Conservation (phyloP, 2,888 invertebrate species). For the Chymomyza procnemis region DNA sequence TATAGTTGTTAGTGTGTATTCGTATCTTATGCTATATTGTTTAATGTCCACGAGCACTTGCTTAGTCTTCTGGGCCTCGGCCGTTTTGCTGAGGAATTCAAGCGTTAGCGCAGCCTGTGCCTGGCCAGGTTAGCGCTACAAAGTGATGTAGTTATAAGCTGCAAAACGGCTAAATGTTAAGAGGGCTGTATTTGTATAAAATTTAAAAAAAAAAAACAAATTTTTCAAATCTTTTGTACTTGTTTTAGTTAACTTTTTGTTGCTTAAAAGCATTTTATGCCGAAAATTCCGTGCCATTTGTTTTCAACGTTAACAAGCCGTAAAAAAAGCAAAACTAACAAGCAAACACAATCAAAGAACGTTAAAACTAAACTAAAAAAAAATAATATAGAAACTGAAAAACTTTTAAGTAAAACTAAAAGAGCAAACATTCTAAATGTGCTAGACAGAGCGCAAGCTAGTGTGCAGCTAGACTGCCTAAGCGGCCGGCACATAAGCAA, state of each 20-base stretch:
- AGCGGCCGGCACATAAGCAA: slow-evolving; percentile 12
- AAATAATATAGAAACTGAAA: neutral
- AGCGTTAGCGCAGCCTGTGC: slow-evolving; percentile 32
- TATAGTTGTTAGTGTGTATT: neutral
- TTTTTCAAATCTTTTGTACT: slow-evolving; percentile 4
- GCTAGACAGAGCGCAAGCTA: neutral
- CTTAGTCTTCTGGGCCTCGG: neutral
- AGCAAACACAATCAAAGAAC: slow-evolving; percentile 5
- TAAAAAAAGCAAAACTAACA: slow-evolving; percentile 8
- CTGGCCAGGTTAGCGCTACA: slow-evolving; percentile 57
- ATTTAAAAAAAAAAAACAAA: too few species aligned
- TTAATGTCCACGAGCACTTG: neutral
- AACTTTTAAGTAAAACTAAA: neutral
- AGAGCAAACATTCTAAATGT: slow-evolving; percentile 62
- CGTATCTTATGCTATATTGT: slow-evolving; percentile 4
- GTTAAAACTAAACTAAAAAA: slow-evolving; percentile 1
- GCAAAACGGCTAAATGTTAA: slow-evolving; percentile 35
- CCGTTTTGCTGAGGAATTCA: slow-evolving; percentile 57
- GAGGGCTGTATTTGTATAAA: slow-evolving; percentile 37
- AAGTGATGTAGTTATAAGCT: slow-evolving; percentile 78
- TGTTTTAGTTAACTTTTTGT: neutral
- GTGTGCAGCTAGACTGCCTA: slow-evolving; percentile 1
- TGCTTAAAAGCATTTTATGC: slow-evolving; percentile 25
- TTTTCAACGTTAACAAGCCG: slow-evolving; percentile 63
- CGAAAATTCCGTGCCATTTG: slow-evolving; percentile 72